Evolutionary conservation across 2,797 vertebrate genomes (phyloP).

Genomic region (Onychomys leucogaster): DNA sequence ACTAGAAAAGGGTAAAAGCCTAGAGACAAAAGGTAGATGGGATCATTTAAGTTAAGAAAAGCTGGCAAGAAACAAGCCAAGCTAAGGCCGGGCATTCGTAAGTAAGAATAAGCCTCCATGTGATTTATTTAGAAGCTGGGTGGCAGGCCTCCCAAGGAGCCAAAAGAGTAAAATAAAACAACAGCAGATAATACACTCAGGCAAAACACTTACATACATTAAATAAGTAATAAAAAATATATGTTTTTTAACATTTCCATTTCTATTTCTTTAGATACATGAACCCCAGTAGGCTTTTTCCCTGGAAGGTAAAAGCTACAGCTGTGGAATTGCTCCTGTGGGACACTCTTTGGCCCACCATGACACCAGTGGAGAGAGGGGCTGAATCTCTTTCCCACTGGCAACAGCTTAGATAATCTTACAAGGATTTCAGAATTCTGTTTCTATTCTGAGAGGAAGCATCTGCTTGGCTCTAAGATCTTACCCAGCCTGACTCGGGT

Average conservation of each 20-base stretch:
- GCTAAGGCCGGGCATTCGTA: too few relatives aligned
- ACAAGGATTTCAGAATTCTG: constrained; percentile 31
- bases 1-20: too few relatives aligned
- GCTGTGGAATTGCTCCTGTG: background rate
- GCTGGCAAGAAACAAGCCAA: too few relatives aligned
- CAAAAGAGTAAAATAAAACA: too few relatives aligned
- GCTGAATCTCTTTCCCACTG: background rate
- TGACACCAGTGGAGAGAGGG: background rate
- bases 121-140: too few relatives aligned
- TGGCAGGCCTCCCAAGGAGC: too few relatives aligned
- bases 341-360: background rate
- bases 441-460: constrained; percentile 28
- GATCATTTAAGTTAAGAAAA: too few relatives aligned
- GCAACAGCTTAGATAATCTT: background rate
- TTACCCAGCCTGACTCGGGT: background rate
- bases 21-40: too few relatives aligned
- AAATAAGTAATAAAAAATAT: background rate
- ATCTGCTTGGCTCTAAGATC: constrained; percentile 6
- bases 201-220: background rate
- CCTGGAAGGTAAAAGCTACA: background rate
- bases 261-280: background rate
- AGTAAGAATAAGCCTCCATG: too few relatives aligned
- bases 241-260: background rate
- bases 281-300: background rate
- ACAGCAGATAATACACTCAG: too few relatives aligned